Base-by-base conservation (phyloP, 1,140 invertebrate species). In the Drosophila burlai region DNA sequence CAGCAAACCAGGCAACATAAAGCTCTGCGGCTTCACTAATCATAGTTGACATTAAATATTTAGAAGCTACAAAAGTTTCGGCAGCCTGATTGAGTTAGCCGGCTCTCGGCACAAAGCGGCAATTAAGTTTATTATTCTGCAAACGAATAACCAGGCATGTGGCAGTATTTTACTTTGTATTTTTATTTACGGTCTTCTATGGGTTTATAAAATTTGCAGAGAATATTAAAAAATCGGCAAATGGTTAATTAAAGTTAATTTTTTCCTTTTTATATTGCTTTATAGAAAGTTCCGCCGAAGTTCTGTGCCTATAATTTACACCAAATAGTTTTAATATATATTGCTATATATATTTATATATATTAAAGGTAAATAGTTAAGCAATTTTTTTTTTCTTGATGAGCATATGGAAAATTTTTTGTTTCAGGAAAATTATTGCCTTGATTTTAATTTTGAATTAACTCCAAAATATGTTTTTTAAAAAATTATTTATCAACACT, bases 11-110 rank as follows among this genome's bases (percentile, higher is more conserved):
- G 18, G 15, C 58, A 65, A n/a, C 49, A 75, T 57, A 63, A 73
- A 71, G 31, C 50, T 69, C 34, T 50, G 49, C 38, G 64, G 64
- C 45, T 34, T 40, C 52, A 54, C 64, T 77, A 77, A 77, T 82
- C 75, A 82, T 80, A 81, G 79, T 68, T 59, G 65, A 78, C 81
- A 83, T 87, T 84, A 77, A 83, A 81, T 83, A 89, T 83, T 78
- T 81, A 78, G 50, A 45, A 49, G 34, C 68, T 36, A 36, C 38
- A 60, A 76, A 62, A 54, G 52, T 74, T 83, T 43, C 31, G 46
- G 34, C 46, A 29, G 15, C 72, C 26, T 75, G 76, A 89, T 83
- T 77, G 84, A 72, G 79, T 87, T 78, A 81, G 46, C 50, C 58
- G 65, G 45, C 77, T 63, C 45, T n/a, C 29, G 52, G 34, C 55